Evolutionary conservation across 2,113 vertebrate species (phyloP).

Genomic region (Gymnorhina tibicen): DNA sequence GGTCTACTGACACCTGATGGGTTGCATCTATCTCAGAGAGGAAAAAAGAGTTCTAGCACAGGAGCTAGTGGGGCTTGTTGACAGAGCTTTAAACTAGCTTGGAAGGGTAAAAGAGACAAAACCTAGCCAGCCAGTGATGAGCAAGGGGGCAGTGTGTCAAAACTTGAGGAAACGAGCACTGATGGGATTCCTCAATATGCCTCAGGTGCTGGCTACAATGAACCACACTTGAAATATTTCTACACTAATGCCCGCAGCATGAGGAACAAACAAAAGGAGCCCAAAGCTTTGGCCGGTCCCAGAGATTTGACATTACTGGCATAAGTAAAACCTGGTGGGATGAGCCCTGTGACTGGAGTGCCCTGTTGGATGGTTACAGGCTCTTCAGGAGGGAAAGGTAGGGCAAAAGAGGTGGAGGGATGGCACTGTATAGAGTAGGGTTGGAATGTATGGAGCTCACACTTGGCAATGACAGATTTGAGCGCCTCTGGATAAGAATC

Average conservation of each 20-base stretch:
- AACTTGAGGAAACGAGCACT: not conserved
- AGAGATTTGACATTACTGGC: not conserved
- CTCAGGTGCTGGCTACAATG: not conserved
- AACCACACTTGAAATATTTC: not conserved
- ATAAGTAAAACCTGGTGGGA: not conserved
- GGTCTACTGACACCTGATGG: not conserved
- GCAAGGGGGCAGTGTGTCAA: not conserved
- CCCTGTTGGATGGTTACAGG: not conserved
- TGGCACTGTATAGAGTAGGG: not conserved
- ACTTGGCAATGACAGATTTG: not conserved
- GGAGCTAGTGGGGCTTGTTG: not conserved
- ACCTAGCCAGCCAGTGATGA: not conserved
- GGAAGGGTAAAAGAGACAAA: not conserved
- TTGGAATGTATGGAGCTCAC: not conserved
- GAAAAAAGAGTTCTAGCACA: not conserved
- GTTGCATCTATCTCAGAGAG: rapidly evolving
- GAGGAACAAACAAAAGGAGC: not conserved
- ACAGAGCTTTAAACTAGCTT: not conserved
- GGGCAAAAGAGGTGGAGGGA: not conserved
- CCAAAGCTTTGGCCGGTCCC: rapidly evolving
- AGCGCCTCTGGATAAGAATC: not conserved
- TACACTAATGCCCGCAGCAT: not conserved
- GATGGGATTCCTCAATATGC: not conserved
- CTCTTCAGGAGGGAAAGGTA: too few relatives aligned
- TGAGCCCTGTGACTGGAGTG: not conserved